phyloP scores from a whole-genome alignment of 2,113 vertebrate genomes.

The Paracanthobrama guichenoti region DNA sequence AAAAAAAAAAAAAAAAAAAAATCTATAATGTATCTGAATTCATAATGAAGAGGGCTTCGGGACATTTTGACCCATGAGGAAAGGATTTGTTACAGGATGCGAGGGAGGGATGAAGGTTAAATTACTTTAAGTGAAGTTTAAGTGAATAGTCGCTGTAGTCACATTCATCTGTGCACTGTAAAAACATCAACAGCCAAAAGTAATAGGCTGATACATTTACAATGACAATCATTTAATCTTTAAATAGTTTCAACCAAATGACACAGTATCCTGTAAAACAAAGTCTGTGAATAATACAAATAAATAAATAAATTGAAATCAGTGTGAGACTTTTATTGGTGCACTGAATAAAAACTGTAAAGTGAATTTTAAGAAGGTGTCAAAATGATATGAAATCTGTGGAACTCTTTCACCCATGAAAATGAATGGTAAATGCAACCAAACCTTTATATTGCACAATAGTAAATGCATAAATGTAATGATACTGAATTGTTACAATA shows the following conservation, averaged over 20 bases:
- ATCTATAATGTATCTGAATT: too few species aligned
- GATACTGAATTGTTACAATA: not conserved
- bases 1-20: too few species aligned
- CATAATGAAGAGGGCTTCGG: too few species aligned
- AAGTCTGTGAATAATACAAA: not conserved
- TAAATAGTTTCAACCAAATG: not conserved
- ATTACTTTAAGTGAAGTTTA: not conserved
- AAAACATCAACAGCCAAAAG: not conserved
- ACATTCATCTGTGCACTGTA: not conserved
- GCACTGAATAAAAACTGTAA: not conserved
- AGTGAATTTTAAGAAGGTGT: not conserved
- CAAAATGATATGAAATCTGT: not conserved
- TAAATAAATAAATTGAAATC: not conserved
- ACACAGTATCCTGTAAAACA: not conserved
- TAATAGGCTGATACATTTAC: too few species aligned
- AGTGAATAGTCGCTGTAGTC: not conserved
- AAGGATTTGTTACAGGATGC: too few species aligned
- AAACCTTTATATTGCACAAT: not conserved
- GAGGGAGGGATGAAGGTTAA: not conserved
- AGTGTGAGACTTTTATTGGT: not conserved
- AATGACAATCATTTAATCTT: not conserved
- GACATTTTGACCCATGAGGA: too few species aligned
- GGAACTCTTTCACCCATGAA: not conserved
- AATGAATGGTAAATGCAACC: not conserved
- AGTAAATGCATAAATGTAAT: not conserved